These are phyloP conservation scores for Psammodynastes pulverulentus DNA, from an alignment of 2,113 vertebrate species.

Conservation along the genomic window DNA sequence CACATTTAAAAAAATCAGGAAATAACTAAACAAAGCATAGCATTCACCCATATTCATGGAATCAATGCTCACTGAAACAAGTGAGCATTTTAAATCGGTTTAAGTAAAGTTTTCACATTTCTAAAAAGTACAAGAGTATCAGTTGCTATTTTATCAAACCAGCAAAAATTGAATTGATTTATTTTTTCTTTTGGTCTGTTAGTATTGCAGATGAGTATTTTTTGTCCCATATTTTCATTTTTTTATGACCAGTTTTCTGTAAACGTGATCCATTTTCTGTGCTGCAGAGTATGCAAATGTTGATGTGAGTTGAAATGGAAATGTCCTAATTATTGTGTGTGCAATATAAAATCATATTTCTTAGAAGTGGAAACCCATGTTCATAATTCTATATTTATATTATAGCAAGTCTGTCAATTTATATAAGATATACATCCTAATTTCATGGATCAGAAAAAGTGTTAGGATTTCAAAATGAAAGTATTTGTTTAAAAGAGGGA, in stretches of 20 bases:
- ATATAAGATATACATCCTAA: neutral
- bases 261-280: neutral
- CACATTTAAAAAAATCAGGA: neutral
- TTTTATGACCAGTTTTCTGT: neutral
- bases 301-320: neutral
- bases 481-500: neutral
- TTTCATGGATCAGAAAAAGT: neutral
- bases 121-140: neutral
- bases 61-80: neutral
- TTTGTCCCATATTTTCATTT: neutral
- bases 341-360: neutral
- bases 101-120: neutral
- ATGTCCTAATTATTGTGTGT: neutral
- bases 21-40: neutral
- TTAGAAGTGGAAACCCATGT: neutral
- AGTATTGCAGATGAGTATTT: neutral
- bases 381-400: conserved; percentile 3
- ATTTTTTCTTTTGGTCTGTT: conserved; percentile 5
- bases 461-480: neutral
- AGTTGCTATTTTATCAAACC: neutral
- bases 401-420: neutral
- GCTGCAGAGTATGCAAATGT: neutral
- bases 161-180: neutral
- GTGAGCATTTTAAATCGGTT: neutral
- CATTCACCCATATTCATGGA: neutral